Conservation (phyloP, 2,888 invertebrate genomes). For the Nasonovia ribisnigri region DNA sequence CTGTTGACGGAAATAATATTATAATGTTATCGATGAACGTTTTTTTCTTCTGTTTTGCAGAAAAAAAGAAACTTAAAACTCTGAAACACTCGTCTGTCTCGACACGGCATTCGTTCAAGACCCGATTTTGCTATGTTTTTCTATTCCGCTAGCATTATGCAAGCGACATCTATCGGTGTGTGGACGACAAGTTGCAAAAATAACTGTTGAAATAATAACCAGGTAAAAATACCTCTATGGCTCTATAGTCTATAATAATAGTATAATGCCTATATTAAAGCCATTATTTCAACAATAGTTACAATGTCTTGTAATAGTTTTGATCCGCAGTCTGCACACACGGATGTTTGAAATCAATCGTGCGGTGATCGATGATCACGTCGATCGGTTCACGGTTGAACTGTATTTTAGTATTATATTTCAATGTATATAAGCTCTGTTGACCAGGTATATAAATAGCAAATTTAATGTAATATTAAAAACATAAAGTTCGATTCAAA, state of each 20-base stretch:
- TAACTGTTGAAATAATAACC: not conserved
- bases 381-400: not conserved
- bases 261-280: not conserved
- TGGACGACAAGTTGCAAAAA: not conserved
- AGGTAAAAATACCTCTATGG: too few species aligned
- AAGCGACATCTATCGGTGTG: constrained; percentile 20
- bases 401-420: not conserved
- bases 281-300: not conserved
- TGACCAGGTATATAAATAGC: too few species aligned
- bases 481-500: not conserved
- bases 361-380: not conserved
- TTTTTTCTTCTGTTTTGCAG: not conserved
- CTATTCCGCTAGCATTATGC: not conserved
- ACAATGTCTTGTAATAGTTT: too few species aligned
- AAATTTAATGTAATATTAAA: too few species aligned
- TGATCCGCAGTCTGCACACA: not conserved
- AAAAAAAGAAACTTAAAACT: not conserved
- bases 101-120: too few species aligned
- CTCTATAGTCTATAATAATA: too few species aligned
- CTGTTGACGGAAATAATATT: not conserved
- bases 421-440: not conserved
- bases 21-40: not conserved
- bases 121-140: not conserved
- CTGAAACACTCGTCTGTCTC: too few species aligned
- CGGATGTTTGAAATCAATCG: not conserved